Evolutionary conservation across 2,113 vertebrate species (phyloP).

Genomic region (Hypomesus transpacificus): DNA sequence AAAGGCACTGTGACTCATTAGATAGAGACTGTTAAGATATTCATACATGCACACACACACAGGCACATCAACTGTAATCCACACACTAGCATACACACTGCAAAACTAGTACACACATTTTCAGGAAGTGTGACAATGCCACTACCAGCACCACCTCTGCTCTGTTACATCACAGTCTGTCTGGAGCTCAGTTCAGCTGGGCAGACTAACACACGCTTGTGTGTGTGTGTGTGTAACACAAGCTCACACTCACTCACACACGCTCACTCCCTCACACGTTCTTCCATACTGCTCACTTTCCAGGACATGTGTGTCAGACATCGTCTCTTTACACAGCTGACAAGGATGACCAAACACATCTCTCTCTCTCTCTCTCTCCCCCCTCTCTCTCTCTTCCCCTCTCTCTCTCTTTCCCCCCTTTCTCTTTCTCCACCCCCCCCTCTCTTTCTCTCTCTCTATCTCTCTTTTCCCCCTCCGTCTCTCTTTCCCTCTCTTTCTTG

Average conservation of each 20-base stretch:
- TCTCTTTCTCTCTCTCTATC: too few species aligned
- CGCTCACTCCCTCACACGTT: too few species aligned
- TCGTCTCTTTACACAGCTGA: conserved; percentile 51
- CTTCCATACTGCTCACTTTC: too few species aligned
- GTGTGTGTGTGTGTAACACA: conserved; percentile 1
- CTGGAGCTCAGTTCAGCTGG: conserved; percentile 51
- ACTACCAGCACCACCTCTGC: conserved; percentile 28
- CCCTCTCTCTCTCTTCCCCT: neutral
- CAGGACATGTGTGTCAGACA: conserved; percentile 29
- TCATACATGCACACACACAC: conserved; percentile 16
- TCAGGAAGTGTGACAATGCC: conserved; percentile 23
- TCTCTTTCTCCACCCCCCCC: neutral
- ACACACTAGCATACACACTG: conserved; percentile 33
- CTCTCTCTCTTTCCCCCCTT: neutral
- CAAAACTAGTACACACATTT: neutral
- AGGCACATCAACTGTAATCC: neutral
- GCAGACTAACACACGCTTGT: conserved; percentile 64
- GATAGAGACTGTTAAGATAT: conserved; percentile 28
- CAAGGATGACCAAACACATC: conserved; percentile 22
- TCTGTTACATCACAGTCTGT: conserved; percentile 46
- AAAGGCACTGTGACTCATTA: conserved; percentile 50
- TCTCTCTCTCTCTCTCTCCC: neutral
- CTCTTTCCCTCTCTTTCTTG: neutral
- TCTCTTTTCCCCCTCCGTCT: too few species aligned
- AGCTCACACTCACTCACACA: too few species aligned